Conservation (phyloP, 2,888 invertebrate genomes). For the Drosophila differens region DNA sequence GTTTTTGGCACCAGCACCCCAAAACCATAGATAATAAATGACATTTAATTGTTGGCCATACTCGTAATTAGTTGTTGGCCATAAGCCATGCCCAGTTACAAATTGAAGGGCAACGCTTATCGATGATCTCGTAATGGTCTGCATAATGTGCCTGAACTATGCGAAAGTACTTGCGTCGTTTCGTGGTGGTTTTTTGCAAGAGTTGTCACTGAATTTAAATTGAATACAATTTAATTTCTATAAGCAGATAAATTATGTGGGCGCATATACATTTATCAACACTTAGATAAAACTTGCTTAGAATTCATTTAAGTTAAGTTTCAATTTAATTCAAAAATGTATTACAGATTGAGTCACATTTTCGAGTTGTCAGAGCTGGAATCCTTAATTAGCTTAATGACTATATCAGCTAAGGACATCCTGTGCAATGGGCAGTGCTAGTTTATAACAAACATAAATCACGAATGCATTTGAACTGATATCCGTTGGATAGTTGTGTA, state of each 20-base stretch:
- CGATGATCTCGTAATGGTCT: constrained; percentile 66
- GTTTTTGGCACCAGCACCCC: constrained; percentile 34
- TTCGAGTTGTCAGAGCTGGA: too few species aligned
- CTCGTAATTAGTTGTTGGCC: constrained; percentile 60
- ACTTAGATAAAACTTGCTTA: not conserved
- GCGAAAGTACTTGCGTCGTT: not conserved
- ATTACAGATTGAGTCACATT: not conserved
- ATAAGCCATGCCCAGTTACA: constrained; percentile 26
- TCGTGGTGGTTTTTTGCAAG: not conserved
- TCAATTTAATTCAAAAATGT: not conserved
- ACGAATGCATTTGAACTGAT: constrained; percentile 17
- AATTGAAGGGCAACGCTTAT: constrained; percentile 53
- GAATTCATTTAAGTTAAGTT: not conserved
- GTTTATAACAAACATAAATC: constrained; percentile 38
- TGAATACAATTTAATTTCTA: not conserved
- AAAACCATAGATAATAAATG: constrained; percentile 74
- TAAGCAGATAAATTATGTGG: not conserved
- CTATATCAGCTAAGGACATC: constrained; percentile 4
- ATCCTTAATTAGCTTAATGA: not conserved
- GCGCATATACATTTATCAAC: not conserved
- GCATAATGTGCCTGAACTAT: constrained; percentile 55
- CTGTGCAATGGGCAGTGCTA: not conserved
- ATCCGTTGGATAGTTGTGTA: constrained; percentile 41
- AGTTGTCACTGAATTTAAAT: not conserved
- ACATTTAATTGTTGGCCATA: constrained; percentile 67